Conservation (phyloP, 2,888 invertebrate species). For the Lasioglossum vierecki region DNA sequence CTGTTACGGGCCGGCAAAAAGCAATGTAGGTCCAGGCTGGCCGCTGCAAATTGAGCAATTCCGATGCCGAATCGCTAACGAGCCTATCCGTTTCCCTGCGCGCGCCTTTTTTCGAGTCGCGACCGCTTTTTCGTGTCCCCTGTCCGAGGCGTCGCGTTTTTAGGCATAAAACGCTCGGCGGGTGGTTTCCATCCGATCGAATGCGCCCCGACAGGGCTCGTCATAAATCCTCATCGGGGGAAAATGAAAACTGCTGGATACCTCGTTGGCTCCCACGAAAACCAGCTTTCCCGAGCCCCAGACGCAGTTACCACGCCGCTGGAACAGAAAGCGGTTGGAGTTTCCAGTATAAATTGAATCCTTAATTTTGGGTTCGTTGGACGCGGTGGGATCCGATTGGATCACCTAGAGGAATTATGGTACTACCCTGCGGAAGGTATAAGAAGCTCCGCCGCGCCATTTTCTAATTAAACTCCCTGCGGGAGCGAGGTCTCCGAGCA, state of each 20-base stretch:
- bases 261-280: neutral
- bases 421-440: neutral
- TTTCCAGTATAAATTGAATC: neutral
- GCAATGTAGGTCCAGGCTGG: conserved; percentile 42
- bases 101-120: conserved; percentile 44
- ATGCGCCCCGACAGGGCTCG: conserved; percentile 11
- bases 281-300: neutral
- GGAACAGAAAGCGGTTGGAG: neutral
- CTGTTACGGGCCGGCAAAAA: neutral
- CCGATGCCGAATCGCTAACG: conserved; percentile 66
- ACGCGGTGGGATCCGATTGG: neutral
- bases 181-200: conserved; percentile 34
- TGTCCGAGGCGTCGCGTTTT: conserved; percentile 22
- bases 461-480: neutral
- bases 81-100: conserved; percentile 56
- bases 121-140: conserved; percentile 51
- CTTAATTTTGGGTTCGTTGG: neutral
- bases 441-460: neutral
- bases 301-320: neutral
- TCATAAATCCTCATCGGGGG: conserved; percentile 25
- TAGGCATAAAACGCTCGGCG: conserved; percentile 38
- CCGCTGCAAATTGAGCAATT: conserved; percentile 71
- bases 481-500: neutral
- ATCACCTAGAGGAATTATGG: neutral
- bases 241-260: conserved; percentile 24